phyloP scores from a whole-genome alignment of 2,113 vertebrate genomes.

The Osmerus mordax region DNA sequence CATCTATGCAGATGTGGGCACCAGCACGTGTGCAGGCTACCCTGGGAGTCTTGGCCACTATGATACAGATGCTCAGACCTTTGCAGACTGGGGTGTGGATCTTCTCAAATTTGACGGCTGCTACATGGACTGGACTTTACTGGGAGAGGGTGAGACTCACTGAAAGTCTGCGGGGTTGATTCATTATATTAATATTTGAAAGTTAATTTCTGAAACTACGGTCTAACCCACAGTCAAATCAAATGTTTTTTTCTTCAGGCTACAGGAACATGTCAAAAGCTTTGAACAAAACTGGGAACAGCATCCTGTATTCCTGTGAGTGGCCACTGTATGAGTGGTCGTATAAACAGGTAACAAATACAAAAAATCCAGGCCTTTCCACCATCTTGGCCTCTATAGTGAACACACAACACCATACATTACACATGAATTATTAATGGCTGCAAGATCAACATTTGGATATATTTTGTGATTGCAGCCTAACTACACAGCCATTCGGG shows the following conservation, averaged over 20 bases:
- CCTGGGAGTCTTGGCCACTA: conserved; percentile 87
- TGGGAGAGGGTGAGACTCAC: conserved; percentile 76
- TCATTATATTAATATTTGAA: background rate
- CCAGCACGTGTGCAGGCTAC: conserved; percentile 82
- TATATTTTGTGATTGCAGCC: conserved; percentile 69
- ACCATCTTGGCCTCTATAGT: too few species aligned
- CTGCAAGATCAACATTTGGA: background rate
- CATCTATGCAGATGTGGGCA: conserved; percentile 88
- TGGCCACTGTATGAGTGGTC: conserved; percentile 87
- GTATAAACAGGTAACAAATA: conserved; percentile 67
- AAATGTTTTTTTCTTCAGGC: conserved; percentile 65
- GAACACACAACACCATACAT: background rate
- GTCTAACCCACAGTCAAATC: background rate
- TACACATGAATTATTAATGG: background rate
- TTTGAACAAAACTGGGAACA: conserved; percentile 84
- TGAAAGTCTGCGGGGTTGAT: background rate
- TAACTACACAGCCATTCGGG: conserved; percentile 86
- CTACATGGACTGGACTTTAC: conserved; percentile 62
- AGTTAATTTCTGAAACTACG: background rate
- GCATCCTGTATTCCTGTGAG: conserved; percentile 91
- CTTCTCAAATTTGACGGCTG: conserved; percentile 96
- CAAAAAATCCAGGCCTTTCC: background rate
- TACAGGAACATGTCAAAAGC: conserved; percentile 87
- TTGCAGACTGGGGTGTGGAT: conserved; percentile 90
- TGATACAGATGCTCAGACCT: conserved; percentile 87